Evolutionary conservation across 1,140 invertebrate species (phyloP), one percentile per base, ranked within the genome.

Genomic region (Heliothis virescens): DNA sequence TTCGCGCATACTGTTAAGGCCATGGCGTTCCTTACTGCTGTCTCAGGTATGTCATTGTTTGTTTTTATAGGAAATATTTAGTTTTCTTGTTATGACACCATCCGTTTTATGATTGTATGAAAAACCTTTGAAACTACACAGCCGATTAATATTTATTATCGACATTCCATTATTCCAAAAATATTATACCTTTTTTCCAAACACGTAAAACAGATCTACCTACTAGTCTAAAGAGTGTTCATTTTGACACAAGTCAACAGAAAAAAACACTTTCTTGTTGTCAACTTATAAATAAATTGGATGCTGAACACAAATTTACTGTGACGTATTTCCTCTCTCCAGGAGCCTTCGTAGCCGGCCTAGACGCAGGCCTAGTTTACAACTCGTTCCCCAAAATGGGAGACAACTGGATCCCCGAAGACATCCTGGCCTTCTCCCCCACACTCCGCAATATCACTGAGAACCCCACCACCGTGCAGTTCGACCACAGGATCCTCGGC

Each of bases 301-400:
- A n/a, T n/a, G n/a, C n/a, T n/a, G n/a, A n/a, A n/a, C n/a, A n/a
- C n/a, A n/a, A n/a, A n/a, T n/a, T n/a, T n/a, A n/a, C n/a, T n/a
- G n/a, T n/a, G n/a, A n/a, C n/a, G n/a, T n/a, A n/a, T n/a, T 47
- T 18, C 18, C 3, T 52, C 9, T 11, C 91, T 92, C 16, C 93
- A 96, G 99, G 99, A 4, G 99, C 99, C 7, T 99, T 99, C 96
- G 99, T 99, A 5, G 99, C 99, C 73, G 99, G 99, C 9, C 95
- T 99, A 29, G 99, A 99, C 95, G 99, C 99, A 29, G 99, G 99
- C 12, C 95, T 99, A 29, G 98, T 99, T 1, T 99, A 99, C 93
- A 99, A 99, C 94, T 98, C 98, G 3, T 99, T 99, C 95, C 99
- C 99, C 1, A 99, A 99, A 95, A 99, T 99, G 98, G 99, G 97